A percentile compares a stretch with the other conserved stretches of the same genome.
phyloP scores from a whole-genome alignment of 2,888 invertebrate species.

The Drosophila kambysellisi region DNA sequence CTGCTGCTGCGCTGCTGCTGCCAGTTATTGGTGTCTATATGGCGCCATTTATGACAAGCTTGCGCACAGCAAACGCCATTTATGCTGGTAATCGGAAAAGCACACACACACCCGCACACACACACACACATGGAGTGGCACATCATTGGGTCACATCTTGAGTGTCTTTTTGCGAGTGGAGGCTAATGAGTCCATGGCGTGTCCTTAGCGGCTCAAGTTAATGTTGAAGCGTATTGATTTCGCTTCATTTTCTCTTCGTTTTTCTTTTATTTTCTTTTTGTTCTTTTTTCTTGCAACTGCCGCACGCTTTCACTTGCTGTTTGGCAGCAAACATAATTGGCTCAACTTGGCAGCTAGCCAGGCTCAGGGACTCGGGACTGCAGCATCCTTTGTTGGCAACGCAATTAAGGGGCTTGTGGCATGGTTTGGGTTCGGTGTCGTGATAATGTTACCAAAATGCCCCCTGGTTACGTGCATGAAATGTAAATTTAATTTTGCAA shows the following conservation, averaged over 20 bases:
- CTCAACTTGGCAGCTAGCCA: slow-evolving; percentile 59
- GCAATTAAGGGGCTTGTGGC: slow-evolving; percentile 38
- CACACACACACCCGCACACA: slow-evolving; percentile 7
- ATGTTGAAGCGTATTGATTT: slow-evolving; percentile 80
- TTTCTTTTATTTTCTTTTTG: not conserved
- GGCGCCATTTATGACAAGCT: slow-evolving; percentile 76
- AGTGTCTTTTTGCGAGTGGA: slow-evolving; percentile 12
- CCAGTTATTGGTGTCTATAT: slow-evolving; percentile 61
- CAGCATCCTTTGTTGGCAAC: slow-evolving; percentile 45
- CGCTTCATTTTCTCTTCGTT: slow-evolving; percentile 23
- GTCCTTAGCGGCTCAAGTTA: slow-evolving; percentile 73
- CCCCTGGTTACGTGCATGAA: slow-evolving; percentile 70
- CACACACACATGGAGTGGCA: slow-evolving; percentile 18
- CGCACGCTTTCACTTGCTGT: not conserved
- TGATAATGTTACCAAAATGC: slow-evolving; percentile 6
- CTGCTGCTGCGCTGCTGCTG: not conserved
- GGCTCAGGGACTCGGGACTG: slow-evolving; percentile 20
- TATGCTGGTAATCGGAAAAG: slow-evolving; percentile 30
- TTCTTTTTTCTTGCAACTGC: slow-evolving; percentile 1
- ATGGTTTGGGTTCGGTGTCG: not conserved
- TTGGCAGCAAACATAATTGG: slow-evolving; percentile 52
- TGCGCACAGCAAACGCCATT: slow-evolving; percentile 54
- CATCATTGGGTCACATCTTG: slow-evolving; percentile 28
- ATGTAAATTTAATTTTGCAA: slow-evolving; percentile 78
- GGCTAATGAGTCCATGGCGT: slow-evolving; percentile 80